Conservation (phyloP, 2,888 invertebrate genomes). For the Gonocerus acuteangulatus region DNA sequence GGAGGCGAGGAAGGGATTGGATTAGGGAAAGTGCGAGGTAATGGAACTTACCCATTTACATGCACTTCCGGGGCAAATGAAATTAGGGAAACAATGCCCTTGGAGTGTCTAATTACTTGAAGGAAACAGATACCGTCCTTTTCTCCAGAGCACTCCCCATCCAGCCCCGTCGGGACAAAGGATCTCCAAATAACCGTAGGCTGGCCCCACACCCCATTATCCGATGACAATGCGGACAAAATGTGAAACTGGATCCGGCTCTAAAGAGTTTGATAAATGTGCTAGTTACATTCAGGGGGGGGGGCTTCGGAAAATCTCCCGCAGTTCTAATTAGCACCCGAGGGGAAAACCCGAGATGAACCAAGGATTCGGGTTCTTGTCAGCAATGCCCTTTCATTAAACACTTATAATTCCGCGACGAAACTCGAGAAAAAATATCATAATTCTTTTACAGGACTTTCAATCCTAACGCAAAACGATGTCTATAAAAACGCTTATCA, state of each 20-base stretch:
- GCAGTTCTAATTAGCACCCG: not conserved
- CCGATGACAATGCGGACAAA: conserved; percentile 19
- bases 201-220: conserved; percentile 9
- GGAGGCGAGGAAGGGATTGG: conserved; percentile 20
- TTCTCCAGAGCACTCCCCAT: conserved; percentile 2
- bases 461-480: too few species aligned
- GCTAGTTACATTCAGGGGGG: not conserved
- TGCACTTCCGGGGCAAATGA: conserved; percentile 36
- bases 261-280: conserved; percentile 2
- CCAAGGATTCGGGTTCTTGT: too few species aligned
- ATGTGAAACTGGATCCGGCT: conserved; percentile 7
- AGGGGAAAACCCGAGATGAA: too few species aligned
- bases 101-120: conserved; percentile 15
- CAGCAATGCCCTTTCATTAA: too few species aligned
- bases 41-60: conserved; percentile 38
- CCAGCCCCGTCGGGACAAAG: conserved; percentile 14
- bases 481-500: too few species aligned
- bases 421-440: too few species aligned
- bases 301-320: not conserved
- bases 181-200: conserved; percentile 23
- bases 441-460: too few species aligned
- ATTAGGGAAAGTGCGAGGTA: conserved; percentile 29
- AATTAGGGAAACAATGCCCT: conserved; percentile 37
- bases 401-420: too few species aligned
- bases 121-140: conserved; percentile 24